phyloP scores from a whole-genome alignment of 2,888 invertebrate genomes.

The Volucella bombylans region DNA sequence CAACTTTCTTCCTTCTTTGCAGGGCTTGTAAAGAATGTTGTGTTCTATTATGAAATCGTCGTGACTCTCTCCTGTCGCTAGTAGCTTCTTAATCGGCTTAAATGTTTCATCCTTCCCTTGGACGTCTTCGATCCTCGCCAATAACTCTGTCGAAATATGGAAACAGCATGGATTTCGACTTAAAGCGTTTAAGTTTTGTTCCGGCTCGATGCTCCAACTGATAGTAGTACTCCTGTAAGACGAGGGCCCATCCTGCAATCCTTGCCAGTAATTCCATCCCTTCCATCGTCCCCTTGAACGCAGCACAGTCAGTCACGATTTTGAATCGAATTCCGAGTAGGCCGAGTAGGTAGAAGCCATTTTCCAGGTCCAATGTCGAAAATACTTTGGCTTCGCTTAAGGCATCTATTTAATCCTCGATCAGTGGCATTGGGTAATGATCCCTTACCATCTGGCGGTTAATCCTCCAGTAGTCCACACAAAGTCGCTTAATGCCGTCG shows the following conservation, averaged over 20 bases:
- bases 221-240: too few relatives aligned
- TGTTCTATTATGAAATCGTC: conserved; percentile 16
- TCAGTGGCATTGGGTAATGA: conserved; percentile 73
- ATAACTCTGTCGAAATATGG: neutral
- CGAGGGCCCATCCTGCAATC: too few relatives aligned
- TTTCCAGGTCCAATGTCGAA: conserved; percentile 76
- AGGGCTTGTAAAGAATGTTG: neutral
- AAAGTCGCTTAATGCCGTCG: conserved; percentile 59
- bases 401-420: conserved; percentile 76
- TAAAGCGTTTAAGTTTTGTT: too few relatives aligned
- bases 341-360: too few relatives aligned
- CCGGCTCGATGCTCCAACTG: too few relatives aligned
- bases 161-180: neutral
- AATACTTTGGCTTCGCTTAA: conserved; percentile 75
- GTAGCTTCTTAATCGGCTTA: neutral
- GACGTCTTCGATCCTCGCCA: neutral
- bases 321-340: too few relatives aligned
- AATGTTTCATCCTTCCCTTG: neutral
- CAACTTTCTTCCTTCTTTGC: conserved; percentile 31
- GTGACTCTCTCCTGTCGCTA: neutral
- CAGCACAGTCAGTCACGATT: too few relatives aligned
- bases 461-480: conserved; percentile 69
- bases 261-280: neutral
- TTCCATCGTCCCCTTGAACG: too few relatives aligned
- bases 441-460: conserved; percentile 68